Evolutionary conservation across 1,140 invertebrate species (phyloP), one percentile per base, ranked within the genome.

Genomic region (Armadillidium nasatum): DNA sequence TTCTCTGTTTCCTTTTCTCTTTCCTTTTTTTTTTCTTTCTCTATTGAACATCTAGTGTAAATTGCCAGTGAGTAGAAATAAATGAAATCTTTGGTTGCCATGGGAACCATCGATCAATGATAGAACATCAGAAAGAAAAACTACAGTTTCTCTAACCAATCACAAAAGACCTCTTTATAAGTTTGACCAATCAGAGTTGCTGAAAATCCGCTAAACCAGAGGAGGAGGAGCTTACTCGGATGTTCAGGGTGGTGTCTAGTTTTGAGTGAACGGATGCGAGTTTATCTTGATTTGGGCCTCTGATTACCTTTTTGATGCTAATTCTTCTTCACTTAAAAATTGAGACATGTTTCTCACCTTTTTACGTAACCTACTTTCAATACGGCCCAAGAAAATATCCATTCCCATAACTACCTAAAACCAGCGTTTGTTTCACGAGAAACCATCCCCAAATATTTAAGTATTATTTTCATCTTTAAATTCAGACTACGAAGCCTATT

Each of bases 61-160:
- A 60, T 60, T 60, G 50, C 50, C 50, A 60, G 50, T 60, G 50
- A 60, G 50, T 60, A 60, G 50, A 60, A 60, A 60, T 60, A 60
- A 60, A 60, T 60, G 50, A 60, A 60, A 60, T 60, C 50, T 60
- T 19, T 60, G 2, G 50, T 60, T 60, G 50, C 50, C 7, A 60
- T 60, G 19, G 2, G 19, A 60, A 60, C 50, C 50, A 60, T 13
- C 50, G 50, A 60, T 60, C 50, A 19, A 60, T 60, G 11, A 19
- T 15, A 60, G 50, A 60, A 7, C 50, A 19, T 60, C 11, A 60
- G 50, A 60, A 60, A 60, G 50, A 60, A 60, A 60, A 60, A 60
- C 50, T 19, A 10, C 46, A 10, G 46, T 15, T 50, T 50, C 9
- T 9, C 46, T 15, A 50, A 50, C 46, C 46, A 50, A 50, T 50